Evolutionary conservation across 2,888 invertebrate species (phyloP).

Genomic region (Ernsta delagoae): DNA sequence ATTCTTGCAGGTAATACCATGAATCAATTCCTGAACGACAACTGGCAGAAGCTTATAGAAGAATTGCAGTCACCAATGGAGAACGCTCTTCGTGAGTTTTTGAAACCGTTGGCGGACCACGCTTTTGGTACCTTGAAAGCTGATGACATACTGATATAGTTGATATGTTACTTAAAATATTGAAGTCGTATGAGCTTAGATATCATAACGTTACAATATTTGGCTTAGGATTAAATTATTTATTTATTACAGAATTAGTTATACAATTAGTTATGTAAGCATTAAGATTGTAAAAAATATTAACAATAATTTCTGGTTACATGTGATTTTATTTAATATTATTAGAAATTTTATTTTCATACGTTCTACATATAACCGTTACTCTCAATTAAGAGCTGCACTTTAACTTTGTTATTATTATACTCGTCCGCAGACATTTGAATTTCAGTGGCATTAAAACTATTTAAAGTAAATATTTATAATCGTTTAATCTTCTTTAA

Average conservation of each 20-base stretch:
- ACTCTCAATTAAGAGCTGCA: no score
- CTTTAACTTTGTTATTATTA: no score
- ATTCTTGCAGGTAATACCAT: conserved; percentile 84
- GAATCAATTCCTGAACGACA: conserved; percentile 91
- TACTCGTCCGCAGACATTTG: no score
- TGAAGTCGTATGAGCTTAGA: background rate
- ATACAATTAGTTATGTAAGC: background rate
- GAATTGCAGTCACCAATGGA: conserved; percentile 90
- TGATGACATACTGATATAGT: conserved; percentile 61
- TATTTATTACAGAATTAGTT: background rate
- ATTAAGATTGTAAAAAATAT: background rate
- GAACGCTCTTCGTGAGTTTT: conserved; percentile 73
- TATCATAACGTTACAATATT: no score
- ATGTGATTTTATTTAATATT: no score
- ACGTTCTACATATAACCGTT: no score
- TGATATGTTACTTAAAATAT: no score
- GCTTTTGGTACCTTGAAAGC: conserved; percentile 70
- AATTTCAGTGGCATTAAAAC: background rate
- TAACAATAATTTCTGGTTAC: background rate
- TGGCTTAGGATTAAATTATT: no score
- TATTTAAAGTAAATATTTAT: conserved; percentile 15
- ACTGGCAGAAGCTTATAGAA: conserved; percentile 89
- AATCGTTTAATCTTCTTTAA: conserved; percentile 19
- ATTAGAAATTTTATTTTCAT: no score
- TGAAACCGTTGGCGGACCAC: conserved; percentile 74